phyloP scores from a whole-genome alignment of 1,140 invertebrate species.

The Melipona quadrifasciata region DNA sequence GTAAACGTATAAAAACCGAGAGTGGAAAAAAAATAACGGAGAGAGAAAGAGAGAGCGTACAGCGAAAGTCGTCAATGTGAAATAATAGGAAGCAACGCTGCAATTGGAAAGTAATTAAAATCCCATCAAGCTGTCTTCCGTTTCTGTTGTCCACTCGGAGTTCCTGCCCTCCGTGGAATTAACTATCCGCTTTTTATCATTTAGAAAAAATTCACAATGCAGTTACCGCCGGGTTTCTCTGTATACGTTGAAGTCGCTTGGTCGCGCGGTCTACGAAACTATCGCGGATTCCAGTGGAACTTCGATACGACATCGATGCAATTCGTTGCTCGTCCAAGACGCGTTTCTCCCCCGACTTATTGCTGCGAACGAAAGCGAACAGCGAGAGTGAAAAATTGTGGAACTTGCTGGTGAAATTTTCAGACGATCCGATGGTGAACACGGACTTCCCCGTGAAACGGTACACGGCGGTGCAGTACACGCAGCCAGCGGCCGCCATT shows the following conservation, averaged over 20 bases:
- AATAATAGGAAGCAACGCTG: conserved; percentile 68
- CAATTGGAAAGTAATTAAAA: conserved; percentile 76
- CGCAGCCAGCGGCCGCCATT: conserved; percentile 89
- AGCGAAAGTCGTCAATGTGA: conserved; percentile 59
- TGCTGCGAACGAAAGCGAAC: not conserved
- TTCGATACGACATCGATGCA: not conserved
- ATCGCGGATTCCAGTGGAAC: not conserved
- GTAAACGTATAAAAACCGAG: conserved; percentile 12
- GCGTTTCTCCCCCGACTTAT: not conserved
- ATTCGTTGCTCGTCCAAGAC: conserved; percentile 23
- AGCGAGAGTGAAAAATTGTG: conserved; percentile 2
- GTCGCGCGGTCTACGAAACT: not conserved
- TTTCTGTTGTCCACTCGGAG: conserved; percentile 33
- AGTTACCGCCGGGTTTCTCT: not conserved
- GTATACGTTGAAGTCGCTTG: not conserved
- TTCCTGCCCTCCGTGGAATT: conserved; percentile 57
- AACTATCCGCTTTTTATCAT: conserved; percentile 67
- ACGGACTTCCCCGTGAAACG: conserved; percentile 89
- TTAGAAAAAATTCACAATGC: conserved; percentile 50
- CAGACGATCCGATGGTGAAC: conserved; percentile 79
- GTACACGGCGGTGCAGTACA: conserved; percentile 90
- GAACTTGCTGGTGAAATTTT: conserved; percentile 65
- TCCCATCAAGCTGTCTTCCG: conserved; percentile 61
- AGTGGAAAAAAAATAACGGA: conserved; percentile 6
- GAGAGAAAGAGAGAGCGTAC: not conserved